Conservation (phyloP, 2,888 invertebrate genomes). For the Chaitophorus viminalis region DNA sequence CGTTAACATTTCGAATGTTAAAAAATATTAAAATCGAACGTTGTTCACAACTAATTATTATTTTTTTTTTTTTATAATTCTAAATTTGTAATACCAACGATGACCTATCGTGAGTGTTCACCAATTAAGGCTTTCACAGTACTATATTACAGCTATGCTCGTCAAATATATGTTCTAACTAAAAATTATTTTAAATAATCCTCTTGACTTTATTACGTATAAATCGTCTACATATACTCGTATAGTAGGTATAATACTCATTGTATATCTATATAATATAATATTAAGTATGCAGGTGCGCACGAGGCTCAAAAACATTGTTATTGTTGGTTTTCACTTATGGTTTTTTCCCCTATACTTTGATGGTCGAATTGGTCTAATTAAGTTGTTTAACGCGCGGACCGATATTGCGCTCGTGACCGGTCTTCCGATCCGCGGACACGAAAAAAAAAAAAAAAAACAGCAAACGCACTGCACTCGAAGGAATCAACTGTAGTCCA, state of each 20-base stretch:
- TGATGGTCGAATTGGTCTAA: constrained; percentile 47
- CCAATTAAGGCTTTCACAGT: too few relatives aligned
- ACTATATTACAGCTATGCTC: too few relatives aligned
- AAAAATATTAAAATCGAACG: too few relatives aligned
- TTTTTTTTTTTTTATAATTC: too few relatives aligned
- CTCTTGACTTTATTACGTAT: not conserved
- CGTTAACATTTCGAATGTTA: too few relatives aligned
- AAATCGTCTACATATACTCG: not conserved
- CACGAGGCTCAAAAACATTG: not conserved
- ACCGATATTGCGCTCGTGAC: constrained; percentile 52
- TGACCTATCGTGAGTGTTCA: too few relatives aligned
- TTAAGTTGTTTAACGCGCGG: constrained; percentile 49
- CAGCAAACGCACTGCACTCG: not conserved
- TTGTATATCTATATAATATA: not conserved
- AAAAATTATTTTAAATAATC: not conserved
- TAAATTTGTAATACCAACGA: too few relatives aligned
- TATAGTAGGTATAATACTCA: not conserved
- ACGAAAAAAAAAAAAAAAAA: constrained; percentile 5
- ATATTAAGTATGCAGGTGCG: not conserved
- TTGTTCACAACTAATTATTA: too few relatives aligned
- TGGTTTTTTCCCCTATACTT: not conserved
- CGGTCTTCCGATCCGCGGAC: constrained; percentile 33
- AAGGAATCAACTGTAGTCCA: not conserved
- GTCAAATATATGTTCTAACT: not conserved
- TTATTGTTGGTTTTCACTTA: constrained; percentile 5